phyloP scores from a whole-genome alignment of 2,113 vertebrate species.

The Hemichromis elongatus region DNA sequence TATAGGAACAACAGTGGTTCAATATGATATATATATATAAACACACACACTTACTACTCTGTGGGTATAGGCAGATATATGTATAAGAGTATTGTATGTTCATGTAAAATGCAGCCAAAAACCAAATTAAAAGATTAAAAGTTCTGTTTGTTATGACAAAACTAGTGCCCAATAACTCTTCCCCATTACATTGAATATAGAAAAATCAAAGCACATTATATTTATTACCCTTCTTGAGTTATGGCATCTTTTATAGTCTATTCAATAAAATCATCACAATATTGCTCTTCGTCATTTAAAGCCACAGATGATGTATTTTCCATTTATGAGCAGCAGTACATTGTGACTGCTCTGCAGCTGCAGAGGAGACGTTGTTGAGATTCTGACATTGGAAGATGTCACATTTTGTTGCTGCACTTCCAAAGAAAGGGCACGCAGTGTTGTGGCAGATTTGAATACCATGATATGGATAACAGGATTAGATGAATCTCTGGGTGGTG shows the following conservation, averaged over 20 bases:
- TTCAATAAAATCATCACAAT: slow-evolving; percentile 43
- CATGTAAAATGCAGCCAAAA: slow-evolving; percentile 31
- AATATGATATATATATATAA: neutral
- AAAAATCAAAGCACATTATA: slow-evolving; percentile 52
- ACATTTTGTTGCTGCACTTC: neutral
- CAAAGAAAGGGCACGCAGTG: neutral
- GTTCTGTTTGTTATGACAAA: slow-evolving; percentile 38
- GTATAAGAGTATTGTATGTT: neutral
- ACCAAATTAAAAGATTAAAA: slow-evolving; percentile 39
- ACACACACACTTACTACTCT: neutral
- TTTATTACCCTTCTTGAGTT: slow-evolving; percentile 53
- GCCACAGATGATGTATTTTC: slow-evolving; percentile 7
- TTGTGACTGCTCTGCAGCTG: neutral
- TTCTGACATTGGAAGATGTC: neutral
- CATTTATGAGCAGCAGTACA: slow-evolving; percentile 6
- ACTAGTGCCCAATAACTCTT: slow-evolving; percentile 1
- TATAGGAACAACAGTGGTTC: neutral
- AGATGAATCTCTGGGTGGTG: neutral
- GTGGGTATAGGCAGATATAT: neutral
- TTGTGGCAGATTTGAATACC: neutral
- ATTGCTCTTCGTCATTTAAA: slow-evolving; percentile 37
- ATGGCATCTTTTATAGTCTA: slow-evolving; percentile 32
- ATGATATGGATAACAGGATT: neutral
- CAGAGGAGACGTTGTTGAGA: neutral
- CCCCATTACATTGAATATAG: slow-evolving; percentile 24